Percentiles rank a stretch among this genome's conserved stretches.
Conservation (phyloP, 2,797 vertebrate genomes). For the Platalea minor region DNA sequence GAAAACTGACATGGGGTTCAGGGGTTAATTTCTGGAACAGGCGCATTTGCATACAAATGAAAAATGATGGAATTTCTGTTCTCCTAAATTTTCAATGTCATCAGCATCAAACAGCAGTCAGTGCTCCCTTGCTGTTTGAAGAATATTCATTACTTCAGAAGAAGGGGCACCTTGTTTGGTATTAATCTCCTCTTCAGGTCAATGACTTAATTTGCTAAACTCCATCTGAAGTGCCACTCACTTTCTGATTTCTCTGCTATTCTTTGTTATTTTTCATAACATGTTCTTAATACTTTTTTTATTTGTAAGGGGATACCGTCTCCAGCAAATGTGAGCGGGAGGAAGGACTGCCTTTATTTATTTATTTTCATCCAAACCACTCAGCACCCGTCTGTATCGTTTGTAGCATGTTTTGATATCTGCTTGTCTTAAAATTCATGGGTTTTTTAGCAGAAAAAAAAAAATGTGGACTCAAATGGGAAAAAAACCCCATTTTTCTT, state of each 20-base stretch:
- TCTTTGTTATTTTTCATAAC: slow-evolving; percentile 86
- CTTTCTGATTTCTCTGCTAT: slow-evolving; percentile 63
- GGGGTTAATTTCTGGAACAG: slow-evolving; percentile 99
- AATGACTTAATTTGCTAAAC: slow-evolving; percentile 94
- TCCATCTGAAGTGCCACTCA: slow-evolving; percentile 87
- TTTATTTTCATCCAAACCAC: not conserved
- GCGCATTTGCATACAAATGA: slow-evolving; percentile 99
- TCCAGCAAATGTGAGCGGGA: slow-evolving; percentile 66
- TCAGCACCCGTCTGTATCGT: not conserved
- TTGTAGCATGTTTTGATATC: not conserved
- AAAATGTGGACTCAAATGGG: not conserved
- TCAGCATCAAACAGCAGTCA: slow-evolving; percentile 88
- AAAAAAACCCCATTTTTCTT: not conserved
- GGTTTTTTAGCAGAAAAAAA: not conserved
- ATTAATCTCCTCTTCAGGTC: slow-evolving; percentile 95
- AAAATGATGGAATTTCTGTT: slow-evolving; percentile 97
- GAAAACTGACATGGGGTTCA: slow-evolving; percentile 95
- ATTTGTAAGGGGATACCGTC: slow-evolving; percentile 75
- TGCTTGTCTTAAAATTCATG: not conserved
- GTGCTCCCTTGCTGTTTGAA: slow-evolving; percentile 83
- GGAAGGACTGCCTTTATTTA: not conserved
- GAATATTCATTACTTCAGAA: slow-evolving; percentile 94
- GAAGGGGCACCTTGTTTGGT: slow-evolving; percentile 95
- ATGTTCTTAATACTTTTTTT: slow-evolving; percentile 79
- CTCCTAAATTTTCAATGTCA: slow-evolving; percentile 98